These are phyloP conservation scores for Hepsetus odoe DNA, from an alignment of 2,113 vertebrate species.

Conservation along the genomic window DNA sequence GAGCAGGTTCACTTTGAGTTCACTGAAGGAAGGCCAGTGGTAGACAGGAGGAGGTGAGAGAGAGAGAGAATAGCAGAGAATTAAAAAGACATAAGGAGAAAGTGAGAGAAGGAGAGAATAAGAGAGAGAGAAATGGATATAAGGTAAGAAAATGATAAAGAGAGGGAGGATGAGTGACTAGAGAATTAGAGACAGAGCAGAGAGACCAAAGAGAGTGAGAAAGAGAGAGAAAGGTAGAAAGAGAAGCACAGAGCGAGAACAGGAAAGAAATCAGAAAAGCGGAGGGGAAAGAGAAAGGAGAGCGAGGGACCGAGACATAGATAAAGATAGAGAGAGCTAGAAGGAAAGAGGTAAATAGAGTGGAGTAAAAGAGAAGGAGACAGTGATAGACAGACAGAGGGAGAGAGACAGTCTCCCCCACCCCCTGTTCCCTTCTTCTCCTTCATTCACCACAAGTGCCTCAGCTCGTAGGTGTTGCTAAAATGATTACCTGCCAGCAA, in stretches of 20 bases:
- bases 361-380: too few species aligned
- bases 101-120: neutral
- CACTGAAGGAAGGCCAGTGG: constrained; percentile 54
- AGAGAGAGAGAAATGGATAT: neutral
- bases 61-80: constrained; percentile 39
- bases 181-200: neutral
- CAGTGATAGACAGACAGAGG: neutral
- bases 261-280: neutral
- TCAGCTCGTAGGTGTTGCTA: constrained; percentile 69
- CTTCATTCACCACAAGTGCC: constrained; percentile 46
- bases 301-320: neutral
- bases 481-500: constrained; percentile 79
- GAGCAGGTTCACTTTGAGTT: constrained; percentile 65
- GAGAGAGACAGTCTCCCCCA: too few species aligned
- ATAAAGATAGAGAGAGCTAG: neutral
- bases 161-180: neutral
- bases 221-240: neutral
- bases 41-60: constrained; percentile 43
- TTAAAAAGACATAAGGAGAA: neutral
- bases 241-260: neutral
- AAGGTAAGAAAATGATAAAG: neutral
- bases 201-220: neutral
- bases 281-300: neutral
- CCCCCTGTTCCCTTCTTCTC: constrained; percentile 25
- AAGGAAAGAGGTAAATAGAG: too few species aligned